Base-by-base conservation (phyloP, 1,140 invertebrate genomes). In the Harlomillsia oculata region DNA sequence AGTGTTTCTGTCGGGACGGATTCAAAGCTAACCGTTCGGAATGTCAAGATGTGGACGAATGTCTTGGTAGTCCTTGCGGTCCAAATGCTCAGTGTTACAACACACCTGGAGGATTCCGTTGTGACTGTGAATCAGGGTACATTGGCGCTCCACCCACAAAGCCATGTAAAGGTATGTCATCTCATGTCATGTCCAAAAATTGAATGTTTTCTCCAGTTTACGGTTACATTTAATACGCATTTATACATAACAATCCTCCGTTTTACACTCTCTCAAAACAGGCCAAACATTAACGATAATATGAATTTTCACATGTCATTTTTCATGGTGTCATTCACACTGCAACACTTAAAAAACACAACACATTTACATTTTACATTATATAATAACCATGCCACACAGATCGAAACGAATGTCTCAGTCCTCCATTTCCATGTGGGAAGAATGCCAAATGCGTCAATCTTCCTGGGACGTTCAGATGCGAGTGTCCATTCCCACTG, bases 1-100 rank as follows among this genome's bases (percentile, higher is more conserved):
- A 88, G 68, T 97, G 93, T 71, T 88, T 87, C 72, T 97, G 93
- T 67, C 82, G 86, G 68, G 79, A 86, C 63, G 88, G 89, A 13
- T 95, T 95, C 71, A 79, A 84, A 60, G 82, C 87, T 1, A 78
- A 79, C 44, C 82, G 84, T 34, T 81, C 87, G 0, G 76, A 81
- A 54, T 92, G 88, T 66, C 74, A 81, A 18, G 88, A 92, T 67
- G 72, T 91, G 8, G 79, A 94, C 67, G 90, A 95, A 73, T 95
- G 90, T 69, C 14, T 39, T n/a, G 76, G 71, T 16, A 82, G 82
- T 67, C 80, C 77, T 32, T 94, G 92, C 67, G 93, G 93, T 49
- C 76, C 80, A 8, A 82, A 84, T 68, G 80, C 89, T 2, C 69
- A 82, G 20, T 97, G 94, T 71, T 73, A 79, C 1, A 97, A 97